Conservation (phyloP, 2,888 invertebrate species). For the Rhimphoctona megacephalus region DNA sequence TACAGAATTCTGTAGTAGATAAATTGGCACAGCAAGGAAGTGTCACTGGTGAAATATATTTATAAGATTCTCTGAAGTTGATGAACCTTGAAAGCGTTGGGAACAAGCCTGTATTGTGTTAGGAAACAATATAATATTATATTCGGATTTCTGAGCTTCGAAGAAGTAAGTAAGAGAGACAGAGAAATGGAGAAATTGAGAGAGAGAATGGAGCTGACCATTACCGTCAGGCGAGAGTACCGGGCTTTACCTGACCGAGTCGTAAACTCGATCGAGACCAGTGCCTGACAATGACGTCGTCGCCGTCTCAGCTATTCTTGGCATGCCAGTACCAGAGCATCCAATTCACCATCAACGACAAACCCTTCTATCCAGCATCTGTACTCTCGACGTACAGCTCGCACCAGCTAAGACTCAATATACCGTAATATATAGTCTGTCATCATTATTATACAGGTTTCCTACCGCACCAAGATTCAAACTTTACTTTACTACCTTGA, state of each 20-base stretch:
- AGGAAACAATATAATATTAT: conserved; percentile 34
- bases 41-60: background rate
- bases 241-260: conserved; percentile 69
- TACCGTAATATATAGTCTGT: conserved; percentile 25
- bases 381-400: conserved; percentile 22
- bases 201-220: conserved; percentile 66
- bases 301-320: conserved; percentile 60
- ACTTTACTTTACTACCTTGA: background rate
- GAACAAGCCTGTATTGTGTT: conserved; percentile 17
- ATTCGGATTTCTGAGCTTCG: conserved; percentile 44
- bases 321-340: conserved; percentile 53
- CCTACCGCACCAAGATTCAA: background rate
- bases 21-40: background rate
- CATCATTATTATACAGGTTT: conserved; percentile 29
- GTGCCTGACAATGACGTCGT: conserved; percentile 71
- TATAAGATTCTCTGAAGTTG: background rate
- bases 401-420: conserved; percentile 39
- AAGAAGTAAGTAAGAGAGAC: conserved; percentile 10
- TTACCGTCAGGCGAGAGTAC: conserved; percentile 72
- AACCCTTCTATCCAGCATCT: conserved; percentile 31
- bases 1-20: too few relatives aligned
- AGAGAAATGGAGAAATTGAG: conserved; percentile 13
- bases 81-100: conserved; percentile 6
- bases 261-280: conserved; percentile 73
- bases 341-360: conserved; percentile 44